Conservation (phyloP, 1,140 invertebrate species). For the Drosophila prosaltans region DNA sequence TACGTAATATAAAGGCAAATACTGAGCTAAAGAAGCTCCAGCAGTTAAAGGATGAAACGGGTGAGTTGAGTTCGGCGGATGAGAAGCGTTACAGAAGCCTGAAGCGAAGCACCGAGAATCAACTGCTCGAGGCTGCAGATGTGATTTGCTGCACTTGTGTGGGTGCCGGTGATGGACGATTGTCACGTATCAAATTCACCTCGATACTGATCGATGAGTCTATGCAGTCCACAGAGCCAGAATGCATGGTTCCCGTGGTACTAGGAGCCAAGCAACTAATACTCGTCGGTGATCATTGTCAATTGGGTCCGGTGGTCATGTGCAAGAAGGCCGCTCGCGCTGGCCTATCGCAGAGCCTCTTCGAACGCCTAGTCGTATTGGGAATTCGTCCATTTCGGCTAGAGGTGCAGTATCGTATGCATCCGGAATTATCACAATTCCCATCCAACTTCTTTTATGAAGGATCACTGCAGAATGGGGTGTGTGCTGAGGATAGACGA, state of each 20-base stretch:
- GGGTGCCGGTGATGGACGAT: slow-evolving; percentile 96
- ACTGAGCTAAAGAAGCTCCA: slow-evolving; percentile 97
- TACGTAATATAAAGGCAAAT: slow-evolving; percentile 95
- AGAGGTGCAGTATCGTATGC: slow-evolving; percentile 99
- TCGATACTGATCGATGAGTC: slow-evolving; percentile 99
- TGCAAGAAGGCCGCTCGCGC: slow-evolving; percentile 99
- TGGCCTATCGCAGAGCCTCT: slow-evolving; percentile 98
- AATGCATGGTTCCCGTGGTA: slow-evolving; percentile 99
- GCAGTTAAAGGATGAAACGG: slow-evolving; percentile 98
- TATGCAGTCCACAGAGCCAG: slow-evolving; percentile 97
- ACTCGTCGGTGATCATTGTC: slow-evolving; percentile 99
- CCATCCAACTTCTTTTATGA: slow-evolving; percentile 99
- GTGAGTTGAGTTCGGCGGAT: slow-evolving; percentile 96
- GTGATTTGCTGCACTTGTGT: slow-evolving; percentile 99
- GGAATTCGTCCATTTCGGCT: slow-evolving; percentile 97
- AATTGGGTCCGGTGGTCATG: slow-evolving; percentile 99
- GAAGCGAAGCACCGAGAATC: slow-evolving; percentile 95
- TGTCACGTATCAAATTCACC: slow-evolving; percentile 96
- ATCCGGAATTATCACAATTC: slow-evolving; percentile 97
- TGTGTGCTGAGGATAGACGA: slow-evolving; percentile 96
- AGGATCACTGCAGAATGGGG: slow-evolving; percentile 98
- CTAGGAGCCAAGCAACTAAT: slow-evolving; percentile 98
- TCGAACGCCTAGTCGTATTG: slow-evolving; percentile 98
- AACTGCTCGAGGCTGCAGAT: slow-evolving; percentile 97
- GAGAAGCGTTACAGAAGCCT: slow-evolving; percentile 97